A percentile compares a stretch with the other conserved stretches of the same genome.
These are phyloP conservation scores for Carpatolechia fugitivella DNA, from an alignment of 2,888 invertebrate genomes.

Conservation along the genomic window DNA sequence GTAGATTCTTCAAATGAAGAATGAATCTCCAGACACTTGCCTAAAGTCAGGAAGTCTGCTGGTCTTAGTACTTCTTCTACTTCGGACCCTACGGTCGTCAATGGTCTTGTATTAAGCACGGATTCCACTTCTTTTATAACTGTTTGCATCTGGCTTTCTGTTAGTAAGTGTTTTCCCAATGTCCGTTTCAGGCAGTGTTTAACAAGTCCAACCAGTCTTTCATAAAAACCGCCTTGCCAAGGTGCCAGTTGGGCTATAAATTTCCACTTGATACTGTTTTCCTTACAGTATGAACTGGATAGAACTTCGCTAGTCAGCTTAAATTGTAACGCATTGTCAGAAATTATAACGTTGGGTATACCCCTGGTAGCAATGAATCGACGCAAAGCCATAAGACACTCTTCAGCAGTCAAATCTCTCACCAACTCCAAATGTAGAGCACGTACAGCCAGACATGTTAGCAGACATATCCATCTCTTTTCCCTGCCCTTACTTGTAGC, in stretches of 20 bases:
- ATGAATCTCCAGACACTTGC: background rate
- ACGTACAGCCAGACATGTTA: conserved; percentile 12
- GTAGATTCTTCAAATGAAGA: background rate
- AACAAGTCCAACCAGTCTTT: too few species aligned
- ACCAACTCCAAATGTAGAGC: conserved; percentile 16
- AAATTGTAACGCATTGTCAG: conserved; percentile 23
- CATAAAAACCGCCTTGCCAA: conserved; percentile 24
- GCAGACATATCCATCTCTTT: conserved; percentile 9
- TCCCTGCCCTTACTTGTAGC: background rate
- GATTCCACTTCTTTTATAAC: conserved; percentile 21
- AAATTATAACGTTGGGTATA: conserved; percentile 10
- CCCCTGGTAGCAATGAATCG: conserved; percentile 18
- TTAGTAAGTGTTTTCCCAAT: conserved; percentile 7
- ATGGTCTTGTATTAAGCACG: conserved; percentile 18
- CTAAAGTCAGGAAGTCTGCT: conserved; percentile 13
- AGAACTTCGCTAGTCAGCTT: conserved; percentile 20
- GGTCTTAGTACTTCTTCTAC: conserved; percentile 16
- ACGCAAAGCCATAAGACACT: conserved; percentile 13
- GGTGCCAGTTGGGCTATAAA: conserved; percentile 25
- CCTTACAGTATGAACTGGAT: background rate
- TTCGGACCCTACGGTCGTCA: conserved; percentile 14
- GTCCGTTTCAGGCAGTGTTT: conserved; percentile 14
- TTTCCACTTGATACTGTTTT: conserved; percentile 21
- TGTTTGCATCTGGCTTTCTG: conserved; percentile 12
- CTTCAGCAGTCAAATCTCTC: conserved; percentile 9